A percentile compares a stretch with the other conserved stretches of the same genome.
Conservation (phyloP, 2,888 invertebrate genomes). For the Ommatoiulus sabulosus region DNA sequence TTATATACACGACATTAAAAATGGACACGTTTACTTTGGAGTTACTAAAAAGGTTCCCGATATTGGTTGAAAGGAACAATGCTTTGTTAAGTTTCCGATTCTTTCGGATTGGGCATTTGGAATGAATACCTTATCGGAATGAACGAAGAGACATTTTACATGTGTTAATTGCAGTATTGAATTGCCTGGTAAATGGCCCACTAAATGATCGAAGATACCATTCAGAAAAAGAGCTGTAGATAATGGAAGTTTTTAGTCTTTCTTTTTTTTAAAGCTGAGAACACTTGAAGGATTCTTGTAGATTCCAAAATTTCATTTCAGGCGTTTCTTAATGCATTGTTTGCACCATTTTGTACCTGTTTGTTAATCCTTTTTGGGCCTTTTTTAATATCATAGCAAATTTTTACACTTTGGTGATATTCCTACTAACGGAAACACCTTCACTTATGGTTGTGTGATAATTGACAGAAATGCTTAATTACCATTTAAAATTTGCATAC, state of each 20-base stretch:
- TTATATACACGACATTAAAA: conserved; percentile 17
- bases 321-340: conserved; percentile 45
- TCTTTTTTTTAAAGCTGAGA: neutral
- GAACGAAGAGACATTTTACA: conserved; percentile 3
- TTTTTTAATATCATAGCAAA: conserved; percentile 37
- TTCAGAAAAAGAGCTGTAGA: neutral
- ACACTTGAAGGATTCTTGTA: neutral
- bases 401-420: conserved; percentile 31
- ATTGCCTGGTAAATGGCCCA: neutral
- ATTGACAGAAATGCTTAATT: conserved; percentile 51
- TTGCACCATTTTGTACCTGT: conserved; percentile 53
- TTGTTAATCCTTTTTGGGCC: conserved; percentile 38
- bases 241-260: neutral
- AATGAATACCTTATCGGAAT: conserved; percentile 21
- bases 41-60: conserved; percentile 26
- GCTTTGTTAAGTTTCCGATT: conserved; percentile 27
- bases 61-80: conserved; percentile 14
- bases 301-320: conserved; percentile 34
- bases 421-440: conserved; percentile 30
- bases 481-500: neutral
- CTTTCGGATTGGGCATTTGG: conserved; percentile 11
- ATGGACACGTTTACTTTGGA: conserved; percentile 21
- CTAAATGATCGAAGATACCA: neutral
- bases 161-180: conserved; percentile 17
- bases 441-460: conserved; percentile 55